phyloP scores from a whole-genome alignment of 2,113 vertebrate species.

The human region DNA sequence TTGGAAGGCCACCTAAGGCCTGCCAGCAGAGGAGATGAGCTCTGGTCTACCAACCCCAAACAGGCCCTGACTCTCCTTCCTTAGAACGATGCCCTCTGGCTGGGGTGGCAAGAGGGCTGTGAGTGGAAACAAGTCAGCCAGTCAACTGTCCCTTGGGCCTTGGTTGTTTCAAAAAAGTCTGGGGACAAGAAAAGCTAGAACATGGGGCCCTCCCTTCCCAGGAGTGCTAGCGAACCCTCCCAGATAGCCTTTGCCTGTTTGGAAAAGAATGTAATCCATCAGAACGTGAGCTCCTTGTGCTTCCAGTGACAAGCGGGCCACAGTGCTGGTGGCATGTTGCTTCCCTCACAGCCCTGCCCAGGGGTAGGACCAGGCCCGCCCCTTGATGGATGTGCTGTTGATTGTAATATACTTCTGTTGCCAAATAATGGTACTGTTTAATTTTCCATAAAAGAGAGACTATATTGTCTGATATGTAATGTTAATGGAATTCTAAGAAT shows the following conservation, averaged over 20 bases:
- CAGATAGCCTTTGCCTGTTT: not conserved
- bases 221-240: not conserved
- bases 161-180: not conserved
- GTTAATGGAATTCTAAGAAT: conserved; percentile 58
- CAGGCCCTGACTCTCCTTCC: not conserved
- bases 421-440: conserved; percentile 49
- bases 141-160: not conserved
- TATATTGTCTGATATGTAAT: conserved; percentile 54
- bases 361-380: not conserved
- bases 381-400: not conserved
- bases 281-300: not conserved
- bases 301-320: not conserved
- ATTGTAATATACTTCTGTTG: conserved; percentile 69
- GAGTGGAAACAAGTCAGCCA: not conserved
- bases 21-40: not conserved
- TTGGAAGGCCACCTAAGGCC: not conserved
- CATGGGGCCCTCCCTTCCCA: fast-evolving
- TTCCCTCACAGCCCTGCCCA: not conserved
- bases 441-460: conserved; percentile 48
- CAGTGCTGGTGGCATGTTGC: not conserved
- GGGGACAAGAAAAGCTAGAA: not conserved
- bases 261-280: not conserved
- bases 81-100: not conserved
- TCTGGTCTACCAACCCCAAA: not conserved
- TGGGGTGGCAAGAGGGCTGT: not conserved